Conservation (phyloP, 2,797 vertebrate genomes). For the Capromys pilorides region DNA sequence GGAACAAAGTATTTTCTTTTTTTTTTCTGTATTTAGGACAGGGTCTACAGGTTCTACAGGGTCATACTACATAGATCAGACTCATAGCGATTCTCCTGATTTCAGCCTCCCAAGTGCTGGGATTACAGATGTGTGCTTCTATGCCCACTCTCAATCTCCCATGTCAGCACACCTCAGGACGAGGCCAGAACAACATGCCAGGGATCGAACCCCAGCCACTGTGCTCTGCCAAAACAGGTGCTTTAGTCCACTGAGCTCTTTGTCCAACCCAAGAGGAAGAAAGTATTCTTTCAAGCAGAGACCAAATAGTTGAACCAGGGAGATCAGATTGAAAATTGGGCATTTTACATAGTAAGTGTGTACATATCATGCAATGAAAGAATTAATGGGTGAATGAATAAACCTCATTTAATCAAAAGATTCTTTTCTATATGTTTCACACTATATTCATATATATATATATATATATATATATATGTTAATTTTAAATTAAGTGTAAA, state of each 20-base stretch:
- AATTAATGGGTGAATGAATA: constrained; percentile 31
- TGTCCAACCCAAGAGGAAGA: neutral
- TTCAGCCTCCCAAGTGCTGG: too few species aligned
- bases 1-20: neutral
- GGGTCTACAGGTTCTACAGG: too few species aligned
- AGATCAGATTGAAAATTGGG: neutral
- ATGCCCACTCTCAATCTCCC: too few species aligned
- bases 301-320: neutral
- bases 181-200: too few species aligned
- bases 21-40: too few species aligned
- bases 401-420: constrained; percentile 12
- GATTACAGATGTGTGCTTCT: too few species aligned
- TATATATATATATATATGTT: neutral
- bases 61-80: too few species aligned
- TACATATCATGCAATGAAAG: constrained; percentile 2
- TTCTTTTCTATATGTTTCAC: constrained; percentile 16
- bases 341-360: constrained; percentile 34
- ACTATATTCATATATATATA: neutral
- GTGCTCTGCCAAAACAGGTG: too few species aligned
- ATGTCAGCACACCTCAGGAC: too few species aligned
- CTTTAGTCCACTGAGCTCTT: too few species aligned
- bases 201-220: neutral
- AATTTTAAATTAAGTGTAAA: neutral
- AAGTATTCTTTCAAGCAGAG: constrained; percentile 20
- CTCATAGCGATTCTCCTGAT: too few species aligned